Conservation (phyloP, 1,140 invertebrate genomes). For the Asbolus verrucosus region DNA sequence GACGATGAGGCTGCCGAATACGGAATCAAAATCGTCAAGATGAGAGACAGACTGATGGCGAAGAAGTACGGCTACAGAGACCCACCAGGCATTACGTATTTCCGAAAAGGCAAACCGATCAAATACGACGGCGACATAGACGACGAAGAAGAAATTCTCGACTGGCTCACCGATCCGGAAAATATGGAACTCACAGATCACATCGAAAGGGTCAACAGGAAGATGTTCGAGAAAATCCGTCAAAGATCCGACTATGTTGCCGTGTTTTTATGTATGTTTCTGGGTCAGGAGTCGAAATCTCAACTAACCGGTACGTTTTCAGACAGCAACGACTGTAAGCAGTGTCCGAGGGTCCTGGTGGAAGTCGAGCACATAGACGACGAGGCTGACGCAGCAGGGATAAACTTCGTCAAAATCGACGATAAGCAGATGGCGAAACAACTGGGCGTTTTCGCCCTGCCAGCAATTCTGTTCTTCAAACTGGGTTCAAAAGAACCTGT, state of each 20-base stretch:
- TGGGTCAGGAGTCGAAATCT: background rate
- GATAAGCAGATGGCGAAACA: constrained; percentile 89
- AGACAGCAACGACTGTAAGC: constrained; percentile 95
- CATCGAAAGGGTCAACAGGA: constrained; percentile 92
- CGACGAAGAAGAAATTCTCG: constrained; percentile 93
- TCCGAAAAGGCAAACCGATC: constrained; percentile 89
- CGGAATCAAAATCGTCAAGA: constrained; percentile 92
- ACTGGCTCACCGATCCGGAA: constrained; percentile 93
- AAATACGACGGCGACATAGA: constrained; percentile 94
- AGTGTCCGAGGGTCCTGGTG: constrained; percentile 87
- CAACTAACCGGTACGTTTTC: constrained; percentile 64
- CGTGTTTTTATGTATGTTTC: constrained; percentile 90
- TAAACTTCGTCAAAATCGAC: constrained; percentile 94
- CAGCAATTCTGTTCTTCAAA: constrained; percentile 91
- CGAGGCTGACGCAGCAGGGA: constrained; percentile 90
- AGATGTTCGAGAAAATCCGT: constrained; percentile 94
- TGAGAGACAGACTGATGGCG: constrained; percentile 90
- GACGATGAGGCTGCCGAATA: constrained; percentile 93
- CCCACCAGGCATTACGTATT: constrained; percentile 91
- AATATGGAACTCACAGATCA: constrained; percentile 95
- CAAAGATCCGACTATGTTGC: constrained; percentile 93
- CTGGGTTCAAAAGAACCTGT: constrained; percentile 89
- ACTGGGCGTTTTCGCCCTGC: constrained; percentile 88
- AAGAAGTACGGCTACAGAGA: constrained; percentile 93
- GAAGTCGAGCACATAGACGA: constrained; percentile 96